Evolutionary conservation across 2,113 vertebrate genomes (phyloP), one percentile per base, ranked within the genome.

Genomic region (Camelus bactrianus): DNA sequence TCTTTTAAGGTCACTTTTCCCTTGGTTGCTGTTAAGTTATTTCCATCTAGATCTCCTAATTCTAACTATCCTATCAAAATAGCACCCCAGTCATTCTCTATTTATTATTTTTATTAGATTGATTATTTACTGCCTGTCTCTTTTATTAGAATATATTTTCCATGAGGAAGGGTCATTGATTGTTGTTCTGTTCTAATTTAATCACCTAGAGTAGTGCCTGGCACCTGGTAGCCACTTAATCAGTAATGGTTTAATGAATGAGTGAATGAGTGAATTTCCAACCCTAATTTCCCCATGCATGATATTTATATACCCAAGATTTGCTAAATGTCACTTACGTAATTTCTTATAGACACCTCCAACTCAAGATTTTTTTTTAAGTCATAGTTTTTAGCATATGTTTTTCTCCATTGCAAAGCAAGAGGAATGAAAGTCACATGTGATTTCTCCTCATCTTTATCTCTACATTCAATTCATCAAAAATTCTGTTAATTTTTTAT

Each of bases 201-300:
- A 77, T 32, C 11, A 58, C 19, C 8, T 38, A 79, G 32, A 96
- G 65, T 22, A 77, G 7, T 60, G 46, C 4, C 17, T 86, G n/a
- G 9, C 16, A 94, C 70, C 8, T 46, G 4, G 14, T 52, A 62
- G 14, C 82, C 20, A 67, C 1, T 67, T 93, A 92, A 84, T 95
- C 46, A 85, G 62, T 62, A 95, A 75, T 72, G 15, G 56, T 88
- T 94, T 92, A 70, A 65, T 77, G 52, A 86, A 67, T 92, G 58
- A 70, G 79, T 80, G 26, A 95, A 88, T 60, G 54, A 84, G 77
- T 85, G 56, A 89, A 62, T 89, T 91, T 91, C 8, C 48, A 90
- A 65, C 11, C 52, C 85, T 69, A 80, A 70, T 50, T 81, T 72
- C 6, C 35, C 81, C 17, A 50, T 69, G 69, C 16, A 48, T 62